Evolutionary conservation across 2,113 vertebrate genomes (phyloP).

Genomic region (Mugil cephalus): DNA sequence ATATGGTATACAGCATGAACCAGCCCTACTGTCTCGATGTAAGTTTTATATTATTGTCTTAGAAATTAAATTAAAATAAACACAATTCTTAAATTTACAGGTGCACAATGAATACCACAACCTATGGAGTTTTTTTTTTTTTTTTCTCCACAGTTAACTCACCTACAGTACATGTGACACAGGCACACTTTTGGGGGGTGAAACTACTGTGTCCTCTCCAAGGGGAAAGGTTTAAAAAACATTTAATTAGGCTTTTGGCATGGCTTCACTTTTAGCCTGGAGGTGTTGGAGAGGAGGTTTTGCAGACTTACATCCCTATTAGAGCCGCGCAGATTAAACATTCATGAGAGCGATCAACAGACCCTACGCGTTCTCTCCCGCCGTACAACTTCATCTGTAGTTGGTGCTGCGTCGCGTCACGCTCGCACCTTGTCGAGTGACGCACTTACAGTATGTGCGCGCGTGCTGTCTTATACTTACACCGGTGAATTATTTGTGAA

Average conservation of each 20-base stretch:
- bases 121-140: conserved; percentile 3
- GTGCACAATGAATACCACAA: background rate
- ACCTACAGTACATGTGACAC: conserved; percentile 50
- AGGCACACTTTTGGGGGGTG: conserved; percentile 45
- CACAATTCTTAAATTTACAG: too few species aligned
- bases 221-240: conserved; percentile 81
- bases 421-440: conserved; percentile 1
- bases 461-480: background rate
- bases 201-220: conserved; percentile 72
- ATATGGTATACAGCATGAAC: too few species aligned
- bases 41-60: too few species aligned
- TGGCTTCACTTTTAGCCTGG: conserved; percentile 75
- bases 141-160: conserved; percentile 28
- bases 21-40: too few species aligned
- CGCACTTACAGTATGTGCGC: background rate
- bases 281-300: conserved; percentile 78
- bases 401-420: conserved; percentile 22
- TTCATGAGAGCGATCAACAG: conserved; percentile 74
- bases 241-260: conserved; percentile 83
- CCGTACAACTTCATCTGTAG: conserved; percentile 63
- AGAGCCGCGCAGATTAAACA: conserved; percentile 75
- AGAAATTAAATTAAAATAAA: too few species aligned
- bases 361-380: conserved; percentile 61
- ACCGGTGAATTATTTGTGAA: background rate
- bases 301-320: conserved; percentile 77